phyloP scores from a whole-genome alignment of 2,888 invertebrate species.

The Hydropsyche betteni region DNA sequence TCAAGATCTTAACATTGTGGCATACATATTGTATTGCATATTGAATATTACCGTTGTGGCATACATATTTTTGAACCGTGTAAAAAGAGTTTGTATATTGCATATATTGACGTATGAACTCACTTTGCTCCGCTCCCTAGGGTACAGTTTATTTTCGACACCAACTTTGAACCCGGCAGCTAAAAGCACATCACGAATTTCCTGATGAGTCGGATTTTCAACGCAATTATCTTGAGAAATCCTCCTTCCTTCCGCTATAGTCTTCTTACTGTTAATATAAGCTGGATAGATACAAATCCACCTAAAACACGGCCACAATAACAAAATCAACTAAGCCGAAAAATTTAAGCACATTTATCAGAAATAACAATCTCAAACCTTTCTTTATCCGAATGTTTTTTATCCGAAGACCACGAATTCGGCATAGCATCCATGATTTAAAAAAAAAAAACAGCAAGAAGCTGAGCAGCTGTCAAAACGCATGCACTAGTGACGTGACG shows the following conservation, averaged over 20 bases:
- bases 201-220: constrained; percentile 94
- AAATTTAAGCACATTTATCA: neutral
- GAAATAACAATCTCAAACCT: constrained; percentile 67
- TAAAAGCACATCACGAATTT: constrained; percentile 91
- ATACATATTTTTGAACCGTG: too few species aligned
- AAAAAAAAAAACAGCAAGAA: neutral
- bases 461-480: neutral
- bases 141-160: constrained; percentile 92
- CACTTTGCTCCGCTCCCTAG: constrained; percentile 87
- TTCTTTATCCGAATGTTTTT: constrained; percentile 82
- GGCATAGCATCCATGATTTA: constrained; percentile 64
- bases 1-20: too few species aligned
- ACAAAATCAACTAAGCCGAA: neutral
- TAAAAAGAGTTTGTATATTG: neutral
- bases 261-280: constrained; percentile 94
- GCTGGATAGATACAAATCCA: constrained; percentile 98
- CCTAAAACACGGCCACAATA: constrained; percentile 60
- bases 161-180: constrained; percentile 85
- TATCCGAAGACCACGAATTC: constrained; percentile 75
- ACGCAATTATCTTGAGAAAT: constrained; percentile 86
- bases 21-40: too few species aligned
- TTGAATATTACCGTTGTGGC: too few species aligned
- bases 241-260: constrained; percentile 87
- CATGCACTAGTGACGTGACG: neutral
- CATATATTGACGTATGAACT: constrained; percentile 30